Evolutionary conservation across 1,140 invertebrate species (phyloP).

Genomic region (Prorops nasuta): DNA sequence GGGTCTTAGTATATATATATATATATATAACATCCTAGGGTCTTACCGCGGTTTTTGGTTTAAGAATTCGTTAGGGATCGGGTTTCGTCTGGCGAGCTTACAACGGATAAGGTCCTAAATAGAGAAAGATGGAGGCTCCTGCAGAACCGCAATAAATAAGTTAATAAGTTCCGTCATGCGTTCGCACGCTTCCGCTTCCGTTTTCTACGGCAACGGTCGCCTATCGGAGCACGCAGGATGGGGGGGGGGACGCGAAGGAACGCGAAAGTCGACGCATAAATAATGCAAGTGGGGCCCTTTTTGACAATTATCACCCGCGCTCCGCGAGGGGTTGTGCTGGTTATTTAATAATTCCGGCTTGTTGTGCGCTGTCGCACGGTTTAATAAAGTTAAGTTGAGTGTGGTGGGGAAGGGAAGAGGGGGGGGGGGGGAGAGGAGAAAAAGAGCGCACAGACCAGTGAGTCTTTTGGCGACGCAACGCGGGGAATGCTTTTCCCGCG

Average conservation of each 20-base stretch:
- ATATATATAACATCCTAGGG: too few relatives aligned
- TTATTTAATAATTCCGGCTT: slow-evolving; percentile 27
- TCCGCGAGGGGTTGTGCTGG: slow-evolving; percentile 8
- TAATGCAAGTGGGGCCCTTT: slow-evolving; percentile 9
- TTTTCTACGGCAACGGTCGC: slow-evolving; percentile 2
- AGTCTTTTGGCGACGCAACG: slow-evolving; percentile 16
- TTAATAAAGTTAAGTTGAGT: slow-evolving; percentile 31
- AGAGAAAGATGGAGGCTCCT: too few relatives aligned
- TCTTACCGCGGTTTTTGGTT: too few relatives aligned
- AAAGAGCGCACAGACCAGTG: slow-evolving; percentile 16
- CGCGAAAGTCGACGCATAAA: slow-evolving; percentile 8
- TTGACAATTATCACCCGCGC: slow-evolving; percentile 8
- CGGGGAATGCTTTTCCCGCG: background rate
- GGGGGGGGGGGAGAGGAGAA: slow-evolving; percentile 6
- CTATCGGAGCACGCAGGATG: too few relatives aligned
- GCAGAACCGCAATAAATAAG: slow-evolving; percentile 10
- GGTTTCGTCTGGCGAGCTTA: too few relatives aligned
- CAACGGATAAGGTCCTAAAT: too few relatives aligned
- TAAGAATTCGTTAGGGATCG: too few relatives aligned
- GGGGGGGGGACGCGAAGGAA: slow-evolving; percentile 9
- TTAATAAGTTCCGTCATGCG: slow-evolving; percentile 10
- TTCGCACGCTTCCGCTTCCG: slow-evolving; percentile 9
- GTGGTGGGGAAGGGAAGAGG: too few relatives aligned
- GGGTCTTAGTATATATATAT: too few relatives aligned
- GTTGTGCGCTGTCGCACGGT: slow-evolving; percentile 15